A percentile compares a stretch with the other conserved stretches of the same genome.
Evolutionary conservation across 2,888 invertebrate species (phyloP).

Genomic region (Chrysolina oricalcia): DNA sequence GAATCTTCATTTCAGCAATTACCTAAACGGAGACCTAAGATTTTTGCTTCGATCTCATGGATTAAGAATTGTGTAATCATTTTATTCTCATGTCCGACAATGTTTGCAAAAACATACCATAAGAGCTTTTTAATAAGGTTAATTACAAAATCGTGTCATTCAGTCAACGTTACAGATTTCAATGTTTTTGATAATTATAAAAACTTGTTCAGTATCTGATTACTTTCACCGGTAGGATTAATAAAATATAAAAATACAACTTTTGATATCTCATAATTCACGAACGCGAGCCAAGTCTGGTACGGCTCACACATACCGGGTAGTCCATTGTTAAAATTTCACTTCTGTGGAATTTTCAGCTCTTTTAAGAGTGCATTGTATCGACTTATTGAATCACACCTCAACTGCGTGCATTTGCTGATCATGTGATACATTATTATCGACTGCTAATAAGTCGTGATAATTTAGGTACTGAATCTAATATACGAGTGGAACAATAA

Average conservation of each 20-base stretch:
- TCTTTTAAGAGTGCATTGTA: too few relatives aligned
- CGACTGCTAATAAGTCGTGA: too few relatives aligned
- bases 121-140: constrained; percentile 11
- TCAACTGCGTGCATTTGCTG: too few relatives aligned
- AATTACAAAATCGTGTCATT: constrained; percentile 20
- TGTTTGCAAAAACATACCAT: constrained; percentile 1
- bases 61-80: not conserved
- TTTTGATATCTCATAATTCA: not conserved
- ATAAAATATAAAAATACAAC: not conserved
- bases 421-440: too few relatives aligned
- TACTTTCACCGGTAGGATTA: not conserved
- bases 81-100: not conserved
- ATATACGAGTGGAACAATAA: too few relatives aligned
- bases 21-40: too few relatives aligned
- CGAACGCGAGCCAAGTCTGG: not conserved
- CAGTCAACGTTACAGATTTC: not conserved
- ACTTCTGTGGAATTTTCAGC: too few relatives aligned
- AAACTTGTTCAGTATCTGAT: constrained; percentile 18
- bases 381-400: too few relatives aligned
- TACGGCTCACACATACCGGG: not conserved
- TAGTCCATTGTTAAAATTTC: not conserved
- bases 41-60: not conserved
- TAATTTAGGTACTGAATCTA: too few relatives aligned
- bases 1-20: too few relatives aligned
- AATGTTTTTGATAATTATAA: constrained; percentile 17